Conservation (phyloP, 2,113 vertebrate species). For the Solea solea region DNA sequence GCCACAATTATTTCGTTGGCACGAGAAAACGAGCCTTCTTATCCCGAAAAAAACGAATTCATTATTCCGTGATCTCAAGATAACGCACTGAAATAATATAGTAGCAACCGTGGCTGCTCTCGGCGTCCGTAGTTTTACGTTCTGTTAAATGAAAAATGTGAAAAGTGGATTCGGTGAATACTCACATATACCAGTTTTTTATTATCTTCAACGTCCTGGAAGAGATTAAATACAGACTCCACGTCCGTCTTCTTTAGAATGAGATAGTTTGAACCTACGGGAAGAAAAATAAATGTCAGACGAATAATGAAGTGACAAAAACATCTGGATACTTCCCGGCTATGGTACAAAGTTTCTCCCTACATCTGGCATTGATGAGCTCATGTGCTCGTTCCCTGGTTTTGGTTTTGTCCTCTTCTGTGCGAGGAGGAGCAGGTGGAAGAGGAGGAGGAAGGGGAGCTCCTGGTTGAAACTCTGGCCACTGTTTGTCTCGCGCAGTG, state of each 20-base stretch:
- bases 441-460: slow-evolving; percentile 24
- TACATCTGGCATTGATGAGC: slow-evolving; percentile 78
- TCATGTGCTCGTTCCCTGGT: slow-evolving; percentile 71
- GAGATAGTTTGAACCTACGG: slow-evolving; percentile 69
- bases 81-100: too few species aligned
- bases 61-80: too few species aligned
- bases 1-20: too few species aligned
- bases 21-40: too few species aligned
- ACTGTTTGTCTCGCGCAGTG: slow-evolving; percentile 62
- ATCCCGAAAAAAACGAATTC: too few species aligned
- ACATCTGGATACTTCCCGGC: neutral
- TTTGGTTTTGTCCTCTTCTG: slow-evolving; percentile 65
- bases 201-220: slow-evolving; percentile 80
- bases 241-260: slow-evolving; percentile 77
- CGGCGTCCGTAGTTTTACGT: neutral
- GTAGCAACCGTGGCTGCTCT: too few species aligned
- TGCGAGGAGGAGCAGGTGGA: slow-evolving; percentile 52
- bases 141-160: neutral
- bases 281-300: slow-evolving; percentile 21
- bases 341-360: neutral
- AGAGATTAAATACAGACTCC: slow-evolving; percentile 76
- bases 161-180: slow-evolving; percentile 14
- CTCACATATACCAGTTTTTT: slow-evolving; percentile 82
- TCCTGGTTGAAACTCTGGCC: slow-evolving; percentile 57
- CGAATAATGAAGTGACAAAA: neutral